Evolutionary conservation across 2,797 vertebrate genomes (phyloP).

Genomic region (Toxotes lorentzi): DNA sequence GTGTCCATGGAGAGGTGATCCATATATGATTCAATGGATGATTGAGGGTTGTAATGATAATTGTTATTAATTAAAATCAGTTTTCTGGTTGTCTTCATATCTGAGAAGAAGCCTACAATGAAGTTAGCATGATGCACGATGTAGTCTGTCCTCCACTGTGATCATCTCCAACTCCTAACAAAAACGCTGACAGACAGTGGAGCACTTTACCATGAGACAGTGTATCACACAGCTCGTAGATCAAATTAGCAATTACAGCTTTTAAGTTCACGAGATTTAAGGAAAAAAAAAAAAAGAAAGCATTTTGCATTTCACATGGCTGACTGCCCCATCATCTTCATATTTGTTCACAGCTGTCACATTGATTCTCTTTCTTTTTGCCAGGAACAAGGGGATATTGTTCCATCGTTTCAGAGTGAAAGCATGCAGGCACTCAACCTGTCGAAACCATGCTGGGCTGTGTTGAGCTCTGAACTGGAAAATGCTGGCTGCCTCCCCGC

Average conservation of each 20-base stretch:
- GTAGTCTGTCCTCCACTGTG: conserved; percentile 21
- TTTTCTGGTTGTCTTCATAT: conserved; percentile 26
- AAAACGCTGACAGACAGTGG: conserved; percentile 52
- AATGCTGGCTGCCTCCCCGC: conserved; percentile 71
- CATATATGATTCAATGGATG: conserved; percentile 18
- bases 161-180: conserved; percentile 49
- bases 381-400: conserved; percentile 78
- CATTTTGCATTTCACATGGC: conserved; percentile 74
- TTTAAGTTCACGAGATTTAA: conserved; percentile 73
- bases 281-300: neutral
- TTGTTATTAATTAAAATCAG: conserved; percentile 43
- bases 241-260: conserved; percentile 78
- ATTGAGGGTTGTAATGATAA: conserved; percentile 19
- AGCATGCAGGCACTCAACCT: conserved; percentile 82
- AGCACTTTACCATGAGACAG: conserved; percentile 67
- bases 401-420: conserved; percentile 77
- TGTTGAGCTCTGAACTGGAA: conserved; percentile 76
- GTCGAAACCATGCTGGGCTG: conserved; percentile 76
- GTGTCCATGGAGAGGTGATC: neutral
- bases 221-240: conserved; percentile 61
- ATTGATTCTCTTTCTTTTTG: conserved; percentile 68
- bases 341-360: conserved; percentile 79
- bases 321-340: conserved; percentile 75
- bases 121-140: conserved; percentile 12
- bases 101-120: conserved; percentile 27